These are phyloP conservation scores for Eledone cirrhosa DNA, from an alignment of 2,888 invertebrate genomes.

Conservation along the genomic window DNA sequence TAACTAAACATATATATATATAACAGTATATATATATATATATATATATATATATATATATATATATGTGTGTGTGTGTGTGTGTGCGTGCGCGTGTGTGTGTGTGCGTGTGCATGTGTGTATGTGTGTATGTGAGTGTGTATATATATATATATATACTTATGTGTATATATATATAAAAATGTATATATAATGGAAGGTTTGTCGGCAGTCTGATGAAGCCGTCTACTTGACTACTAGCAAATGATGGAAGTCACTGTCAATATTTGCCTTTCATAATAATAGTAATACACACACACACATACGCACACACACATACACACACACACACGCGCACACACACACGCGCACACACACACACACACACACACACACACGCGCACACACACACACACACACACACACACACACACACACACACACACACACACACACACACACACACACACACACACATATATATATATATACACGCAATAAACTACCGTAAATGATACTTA, in stretches of 20 bases:
- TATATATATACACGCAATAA: not conserved
- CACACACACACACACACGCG: not conserved
- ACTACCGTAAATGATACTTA: not conserved
- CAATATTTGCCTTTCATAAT: not conserved
- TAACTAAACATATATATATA: too few relatives aligned
- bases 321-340: not conserved
- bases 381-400: too few relatives aligned
- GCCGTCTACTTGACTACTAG: too few relatives aligned
- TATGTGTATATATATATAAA: too few relatives aligned
- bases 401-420: too few relatives aligned
- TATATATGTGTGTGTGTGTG: not conserved
- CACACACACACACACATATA: not conserved
- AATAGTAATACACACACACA: not conserved
- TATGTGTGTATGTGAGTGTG: not conserved
- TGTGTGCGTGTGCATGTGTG: not conserved
- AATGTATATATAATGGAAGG: too few relatives aligned
- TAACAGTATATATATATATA: too few relatives aligned
- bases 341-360: constrained; percentile 1
- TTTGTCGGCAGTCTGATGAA: too few relatives aligned
- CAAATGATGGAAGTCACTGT: too few relatives aligned
- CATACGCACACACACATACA: not conserved
- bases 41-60: not conserved
- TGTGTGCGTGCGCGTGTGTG: not conserved
- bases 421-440: too few relatives aligned
- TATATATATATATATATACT: not conserved